Evolutionary conservation across 2,888 invertebrate genomes (phyloP), one percentile per base, ranked within the genome.

Genomic region (Leptinotarsa peninsularis): DNA sequence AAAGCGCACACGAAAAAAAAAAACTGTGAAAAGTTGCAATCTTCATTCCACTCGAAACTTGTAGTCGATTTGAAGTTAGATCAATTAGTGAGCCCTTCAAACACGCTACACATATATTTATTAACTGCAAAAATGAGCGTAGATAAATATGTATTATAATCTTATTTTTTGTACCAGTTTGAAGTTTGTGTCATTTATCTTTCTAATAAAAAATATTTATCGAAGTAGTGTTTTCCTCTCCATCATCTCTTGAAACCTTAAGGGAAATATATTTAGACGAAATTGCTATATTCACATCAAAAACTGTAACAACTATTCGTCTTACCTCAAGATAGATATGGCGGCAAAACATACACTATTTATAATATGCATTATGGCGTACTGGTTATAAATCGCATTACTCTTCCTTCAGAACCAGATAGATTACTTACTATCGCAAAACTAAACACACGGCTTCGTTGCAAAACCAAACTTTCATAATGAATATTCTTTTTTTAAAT

Each of bases 151-250:
- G 54, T 68, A 69, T 54, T 18, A 56, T 69, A 69, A 56, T 69
- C 49, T 69, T 69, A 69, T 69, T 56, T 69, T 69, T 69, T 69
- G 69, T 69, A 69, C 69, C 56, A 54, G 54, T 69, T 69, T 69
- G 27, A 56, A 56, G 69, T 69, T 43, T 10, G 56, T 69, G 58
- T 63, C 63, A 33, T 63, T 63, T 43, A 63, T 63, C 63, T 43
- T 63, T 63, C n/a, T 63, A 63, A 63, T 63, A 63, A 63, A 63
- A 33, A 63, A 15, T 63, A 33, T 33, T 63, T 33, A 63, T 33
- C 43, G 4, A 13, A 63, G 58, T 13, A 58, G n/a, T 43, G 43
- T 58, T 58, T 58, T 52, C n/a, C 52, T 17, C n/a, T 52, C 4
- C 52, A 52, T n/a, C 17, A 52, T 52, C n/a, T 52, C 52, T n/a